Base-by-base conservation (phyloP, 2,113 vertebrate genomes). In the Amazona vittata region DNA sequence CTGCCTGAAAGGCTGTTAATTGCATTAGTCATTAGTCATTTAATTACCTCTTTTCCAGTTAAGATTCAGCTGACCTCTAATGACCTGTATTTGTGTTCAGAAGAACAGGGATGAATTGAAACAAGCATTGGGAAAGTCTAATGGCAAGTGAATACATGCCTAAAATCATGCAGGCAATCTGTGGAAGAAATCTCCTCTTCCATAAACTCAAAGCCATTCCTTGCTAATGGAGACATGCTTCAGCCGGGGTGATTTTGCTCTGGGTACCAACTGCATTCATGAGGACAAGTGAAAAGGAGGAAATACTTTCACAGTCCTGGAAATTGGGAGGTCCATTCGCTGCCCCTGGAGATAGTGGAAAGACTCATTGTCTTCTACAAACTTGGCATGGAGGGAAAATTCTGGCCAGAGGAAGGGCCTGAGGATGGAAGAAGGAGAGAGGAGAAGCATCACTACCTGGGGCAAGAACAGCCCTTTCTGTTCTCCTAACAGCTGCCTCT, bases 231-330 rank as follows among this genome's bases (percentile, higher is more conserved):
- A 86, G 47, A 70, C 76, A 43, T n/a, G 0, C 73, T 83, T 46
- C 70, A 77, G 29, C 62, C 37, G 1, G 0, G 28, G 57, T 4
- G 47, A n/a, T 24, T 25, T 60, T 53, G 81, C 60, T 91, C 80
- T 0, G 0, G 1, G 22, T 60, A 37, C 81, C 82, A 74, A 31
- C 64, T 49, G 49, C 1, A 2, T 15, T 78, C 43, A 10, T 0
- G 0, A 69, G 43, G 65, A 53, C 55, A 44, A 95, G 81, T 62
- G 91, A 87, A 89, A 91, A 83, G 69, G 87, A 91, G 90, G 87
- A 96, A 95, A 90, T 94, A n/a, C 84, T 95, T 79, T 96, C 67
- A 6, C n/a, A 83, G n/a, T 25, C 82, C 81, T 93, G 91, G 94
- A 75, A 91, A 69, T 17, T 65, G 89, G 62, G 69, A 73, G n/a